Evolutionary conservation across 2,797 vertebrate species (phyloP), one percentile per base, ranked within the genome.

Genomic region (Remorina albescens): DNA sequence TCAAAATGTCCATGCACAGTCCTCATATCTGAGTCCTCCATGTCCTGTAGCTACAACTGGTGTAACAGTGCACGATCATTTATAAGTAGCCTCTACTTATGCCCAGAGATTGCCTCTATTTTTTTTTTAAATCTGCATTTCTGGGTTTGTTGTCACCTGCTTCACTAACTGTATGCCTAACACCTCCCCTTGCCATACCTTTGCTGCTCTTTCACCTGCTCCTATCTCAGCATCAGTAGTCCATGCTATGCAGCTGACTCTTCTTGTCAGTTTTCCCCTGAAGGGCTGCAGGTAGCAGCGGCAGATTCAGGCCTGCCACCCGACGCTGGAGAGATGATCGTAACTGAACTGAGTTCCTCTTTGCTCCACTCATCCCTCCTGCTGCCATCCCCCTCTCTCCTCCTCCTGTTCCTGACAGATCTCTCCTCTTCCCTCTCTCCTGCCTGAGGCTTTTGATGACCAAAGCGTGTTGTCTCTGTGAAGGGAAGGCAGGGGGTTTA

Each of bases 281-380:
- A 71, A 93, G 84, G 0, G 92, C 84, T 5, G 92, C 85, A 37
- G 93, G 90, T 64, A 96, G 93, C 75, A 93, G 81, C 0, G 95
- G 95, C 74, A 97, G 91, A 73, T 93, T 96, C 72, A 96, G 69
- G 41, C 95, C 90, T 0, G 83, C 87, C 70, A 81, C 83, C 64
- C 92, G 90, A 15, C 89, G 84, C 65, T 93, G 92, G 0, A 87
- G 83, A 34, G 88, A 80, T 2, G 92, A 87, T 34, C 90, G 93
- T 68, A 95, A 62, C 69, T 95, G 94, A 65, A 93, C 81, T 1
- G 92, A 89, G 78, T 95, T 96, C 88, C 92, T 95, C 70, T 93
- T 95, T 15, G 46, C 70, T 49, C 89, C 92, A 1, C 56, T 89
- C 37, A 76, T 83, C 11, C 77, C 91, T 81, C 62, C 91, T 76